Conservation (phyloP, 2,888 invertebrate species). For the Toxonevra muliebris region DNA sequence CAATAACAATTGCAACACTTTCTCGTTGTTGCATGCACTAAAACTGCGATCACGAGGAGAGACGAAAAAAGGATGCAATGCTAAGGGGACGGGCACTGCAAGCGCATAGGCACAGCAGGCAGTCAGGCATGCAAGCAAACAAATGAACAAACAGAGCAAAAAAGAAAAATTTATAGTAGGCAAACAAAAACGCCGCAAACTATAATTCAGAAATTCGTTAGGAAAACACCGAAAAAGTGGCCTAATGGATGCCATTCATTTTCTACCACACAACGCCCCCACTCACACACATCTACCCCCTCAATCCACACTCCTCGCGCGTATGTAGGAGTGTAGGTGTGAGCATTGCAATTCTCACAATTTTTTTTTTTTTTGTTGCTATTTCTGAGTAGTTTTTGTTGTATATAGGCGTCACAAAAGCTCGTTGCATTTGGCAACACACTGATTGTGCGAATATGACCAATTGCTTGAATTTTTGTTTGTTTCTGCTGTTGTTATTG, state of each 20-base stretch:
- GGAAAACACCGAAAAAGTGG: no score
- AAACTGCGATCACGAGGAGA: no score
- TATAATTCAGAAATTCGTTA: no score
- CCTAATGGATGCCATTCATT: no score
- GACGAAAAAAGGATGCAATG: no score
- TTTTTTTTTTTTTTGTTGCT: background rate
- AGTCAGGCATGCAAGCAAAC: slow-evolving; percentile 29
- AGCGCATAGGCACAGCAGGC: slow-evolving; percentile 1
- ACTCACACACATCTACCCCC: no score
- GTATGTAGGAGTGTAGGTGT: background rate
- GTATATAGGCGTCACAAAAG: slow-evolving; percentile 12
- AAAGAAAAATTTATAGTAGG: background rate
- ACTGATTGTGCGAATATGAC: slow-evolving; percentile 3
- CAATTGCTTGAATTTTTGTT: background rate
- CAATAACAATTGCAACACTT: slow-evolving; percentile 1
- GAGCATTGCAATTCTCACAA: background rate
- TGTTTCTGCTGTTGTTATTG: background rate
- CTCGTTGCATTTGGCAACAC: background rate
- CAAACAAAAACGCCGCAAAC: slow-evolving; percentile 14
- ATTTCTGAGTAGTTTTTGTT: background rate
- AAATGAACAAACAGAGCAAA: slow-evolving; percentile 1
- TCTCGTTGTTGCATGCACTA: background rate
- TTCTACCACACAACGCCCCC: no score
- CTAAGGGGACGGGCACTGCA: slow-evolving; percentile 21
- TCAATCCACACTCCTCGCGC: no score